These are phyloP conservation scores for Ectemnius continuus DNA, from an alignment of 2,888 invertebrate genomes.

Conservation along the genomic window DNA sequence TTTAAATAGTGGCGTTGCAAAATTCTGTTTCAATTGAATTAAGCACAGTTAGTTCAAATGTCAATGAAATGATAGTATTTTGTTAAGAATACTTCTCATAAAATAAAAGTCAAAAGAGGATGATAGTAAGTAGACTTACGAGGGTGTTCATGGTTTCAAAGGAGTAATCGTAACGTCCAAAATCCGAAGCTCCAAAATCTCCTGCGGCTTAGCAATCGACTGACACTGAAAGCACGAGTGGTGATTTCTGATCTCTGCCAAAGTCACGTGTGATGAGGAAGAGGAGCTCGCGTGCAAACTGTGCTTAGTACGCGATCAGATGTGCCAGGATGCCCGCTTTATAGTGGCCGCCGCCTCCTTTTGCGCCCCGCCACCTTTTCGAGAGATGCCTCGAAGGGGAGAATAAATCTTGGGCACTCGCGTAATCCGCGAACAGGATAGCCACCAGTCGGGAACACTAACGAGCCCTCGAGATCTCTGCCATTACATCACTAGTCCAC, in stretches of 20 bases:
- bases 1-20: too few species aligned
- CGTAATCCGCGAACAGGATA: conserved; percentile 50
- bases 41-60: too few species aligned
- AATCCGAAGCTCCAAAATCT: too few species aligned
- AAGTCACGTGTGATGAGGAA: conserved; percentile 29
- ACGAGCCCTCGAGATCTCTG: background rate
- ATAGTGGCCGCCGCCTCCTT: conserved; percentile 55
- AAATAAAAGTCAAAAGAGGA: background rate
- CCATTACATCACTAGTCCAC: too few species aligned
- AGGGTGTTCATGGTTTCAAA: conserved; percentile 65
- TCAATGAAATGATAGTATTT: too few species aligned
- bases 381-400: conserved; percentile 50
- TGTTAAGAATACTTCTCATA: too few species aligned
- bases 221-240: background rate
- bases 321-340: conserved; percentile 53
- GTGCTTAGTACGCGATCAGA: conserved; percentile 42
- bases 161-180: background rate
- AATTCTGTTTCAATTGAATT: too few species aligned
- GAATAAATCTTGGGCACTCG: conserved; percentile 48
- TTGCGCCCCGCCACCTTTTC: conserved; percentile 57
- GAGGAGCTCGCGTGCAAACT: conserved; percentile 41
- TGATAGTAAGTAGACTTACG: conserved; percentile 59
- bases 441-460: conserved; percentile 18
- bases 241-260: conserved; percentile 26
- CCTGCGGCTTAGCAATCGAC: background rate